Conservation (phyloP, 2,113 vertebrate species). For the Indri indri region DNA sequence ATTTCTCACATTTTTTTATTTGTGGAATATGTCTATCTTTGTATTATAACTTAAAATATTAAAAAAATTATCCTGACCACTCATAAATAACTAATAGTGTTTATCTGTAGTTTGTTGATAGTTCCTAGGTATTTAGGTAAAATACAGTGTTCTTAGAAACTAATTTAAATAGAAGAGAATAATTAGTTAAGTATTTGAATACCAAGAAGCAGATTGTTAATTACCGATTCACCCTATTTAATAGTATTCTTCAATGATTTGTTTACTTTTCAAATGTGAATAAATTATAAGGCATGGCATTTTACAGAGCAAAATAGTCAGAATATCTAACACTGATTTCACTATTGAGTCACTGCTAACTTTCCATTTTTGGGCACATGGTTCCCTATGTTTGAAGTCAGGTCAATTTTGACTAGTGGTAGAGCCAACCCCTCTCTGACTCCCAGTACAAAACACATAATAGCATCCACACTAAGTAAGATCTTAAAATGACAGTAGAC, state of each 20-base stretch:
- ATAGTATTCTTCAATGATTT: not conserved
- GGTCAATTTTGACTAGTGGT: not conserved
- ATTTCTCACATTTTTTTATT: not conserved
- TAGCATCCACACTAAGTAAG: not conserved
- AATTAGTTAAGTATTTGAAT: not conserved
- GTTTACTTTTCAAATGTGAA: not conserved
- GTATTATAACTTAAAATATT: not conserved
- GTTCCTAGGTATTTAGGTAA: not conserved
- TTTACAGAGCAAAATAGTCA: not conserved
- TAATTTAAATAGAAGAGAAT: not conserved
- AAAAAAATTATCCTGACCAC: not conserved
- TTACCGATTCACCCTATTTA: not conserved
- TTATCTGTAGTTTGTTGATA: not conserved
- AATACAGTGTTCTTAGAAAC: not conserved
- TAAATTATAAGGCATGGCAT: not conserved
- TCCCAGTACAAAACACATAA: not conserved
- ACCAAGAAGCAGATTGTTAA: not conserved
- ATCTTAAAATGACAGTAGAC: not conserved
- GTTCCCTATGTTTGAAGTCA: not conserved
- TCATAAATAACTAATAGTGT: not conserved
- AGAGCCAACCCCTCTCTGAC: not conserved
- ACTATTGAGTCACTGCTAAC: not conserved
- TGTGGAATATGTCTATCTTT: not conserved
- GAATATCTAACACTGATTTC: not conserved
- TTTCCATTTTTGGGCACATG: not conserved